Evolutionary conservation across 53 echinoderm and acorn worm species (phyloP).

Genomic region (Echinometra lucunter): DNA sequence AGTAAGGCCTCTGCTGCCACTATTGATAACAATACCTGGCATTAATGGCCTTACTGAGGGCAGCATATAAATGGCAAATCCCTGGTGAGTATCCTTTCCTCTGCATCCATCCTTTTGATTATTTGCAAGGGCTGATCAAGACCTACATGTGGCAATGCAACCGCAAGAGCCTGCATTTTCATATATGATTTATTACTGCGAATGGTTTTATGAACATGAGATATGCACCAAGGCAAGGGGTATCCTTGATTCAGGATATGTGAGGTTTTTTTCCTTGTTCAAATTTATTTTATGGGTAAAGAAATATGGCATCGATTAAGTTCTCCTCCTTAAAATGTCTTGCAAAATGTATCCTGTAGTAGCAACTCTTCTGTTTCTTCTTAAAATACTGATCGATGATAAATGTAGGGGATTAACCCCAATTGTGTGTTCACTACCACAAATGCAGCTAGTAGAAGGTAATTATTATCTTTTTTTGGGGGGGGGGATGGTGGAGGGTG

Average conservation of each 20-base stretch:
- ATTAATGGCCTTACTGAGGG: background rate
- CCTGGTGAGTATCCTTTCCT: background rate
- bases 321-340: background rate
- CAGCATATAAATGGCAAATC: background rate
- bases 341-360: no score
- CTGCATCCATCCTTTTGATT: background rate
- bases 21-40: background rate
- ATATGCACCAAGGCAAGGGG: background rate
- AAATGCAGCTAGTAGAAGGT: no score
- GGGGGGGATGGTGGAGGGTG: no score
- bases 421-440: no score
- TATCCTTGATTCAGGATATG: conserved; percentile 1
- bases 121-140: background rate
- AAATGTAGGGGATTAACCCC: no score
- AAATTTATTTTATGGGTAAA: background rate
- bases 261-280: background rate
- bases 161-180: background rate
- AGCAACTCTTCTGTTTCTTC: no score
- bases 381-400: no score
- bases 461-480: no score
- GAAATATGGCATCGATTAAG: background rate
- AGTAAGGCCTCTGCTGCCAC: background rate
- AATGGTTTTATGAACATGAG: background rate
- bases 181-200: background rate
- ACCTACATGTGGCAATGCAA: background rate